A percentile compares a stretch with the other conserved stretches of the same genome.
Conservation (phyloP, 2,113 vertebrate species). For the Scalopus aquaticus region DNA sequence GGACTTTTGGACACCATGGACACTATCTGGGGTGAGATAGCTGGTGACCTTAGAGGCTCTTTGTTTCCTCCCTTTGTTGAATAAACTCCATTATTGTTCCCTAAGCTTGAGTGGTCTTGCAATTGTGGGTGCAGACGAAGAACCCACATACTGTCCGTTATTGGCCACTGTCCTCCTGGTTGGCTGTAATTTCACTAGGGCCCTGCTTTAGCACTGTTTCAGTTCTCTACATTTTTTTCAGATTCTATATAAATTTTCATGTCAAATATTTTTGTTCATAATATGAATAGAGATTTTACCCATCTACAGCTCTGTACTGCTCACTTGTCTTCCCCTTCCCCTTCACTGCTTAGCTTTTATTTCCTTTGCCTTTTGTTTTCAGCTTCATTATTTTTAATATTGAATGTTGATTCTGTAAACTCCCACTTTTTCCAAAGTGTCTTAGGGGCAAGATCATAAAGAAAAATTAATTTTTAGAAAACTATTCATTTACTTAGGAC, state of each 20-base stretch:
- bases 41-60: no score
- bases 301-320: not conserved
- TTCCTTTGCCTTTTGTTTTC: constrained; percentile 15
- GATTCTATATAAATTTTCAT: not conserved
- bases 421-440: not conserved
- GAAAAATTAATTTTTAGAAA: not conserved
- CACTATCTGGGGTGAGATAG: no score
- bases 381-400: constrained; percentile 31
- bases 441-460: not conserved
- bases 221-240: not conserved
- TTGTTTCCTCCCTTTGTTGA: no score
- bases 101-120: no score
- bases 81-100: no score
- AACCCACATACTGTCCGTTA: no score
- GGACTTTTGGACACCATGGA: no score
- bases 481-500: not conserved
- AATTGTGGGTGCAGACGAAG: no score
- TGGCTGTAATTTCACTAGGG: no score
- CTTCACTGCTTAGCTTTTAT: not conserved
- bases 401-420: constrained; percentile 28
- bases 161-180: no score
- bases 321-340: no score
- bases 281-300: not conserved
- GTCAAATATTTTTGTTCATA: not conserved
- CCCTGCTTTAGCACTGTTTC: no score